Evolutionary conservation across 2,797 vertebrate species (phyloP), one percentile per base, ranked within the genome.

Genomic region (Petrocephalus sullivani): DNA sequence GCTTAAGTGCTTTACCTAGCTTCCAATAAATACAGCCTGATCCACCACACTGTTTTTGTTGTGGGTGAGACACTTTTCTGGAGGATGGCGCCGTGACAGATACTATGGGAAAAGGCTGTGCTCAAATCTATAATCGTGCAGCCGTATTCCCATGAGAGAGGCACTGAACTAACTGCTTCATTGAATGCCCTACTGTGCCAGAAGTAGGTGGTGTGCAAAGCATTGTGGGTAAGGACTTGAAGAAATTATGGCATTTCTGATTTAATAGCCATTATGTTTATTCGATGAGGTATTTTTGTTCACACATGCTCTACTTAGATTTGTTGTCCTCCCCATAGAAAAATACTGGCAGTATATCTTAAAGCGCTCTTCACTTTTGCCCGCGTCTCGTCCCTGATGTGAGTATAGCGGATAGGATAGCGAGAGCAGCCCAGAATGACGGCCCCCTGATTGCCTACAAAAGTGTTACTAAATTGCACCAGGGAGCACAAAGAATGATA

Each of bases 211-310:
- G 12, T 85, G 21, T 84, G 83, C 53, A 56, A 33, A 85, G 82
- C 53, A 28, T 56, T 56, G 7, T 56, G 82, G 53, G 21, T 71
- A 71, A 71, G 21, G 21, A 16, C 12, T 56, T 85, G 12, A 51
- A 28, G 53, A 23, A 33, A 85, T 85, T n/a, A 33, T 85, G 12
- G 82, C 46, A 85, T 85, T 85, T 85, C 9, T 85, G 49, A 83
- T 83, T 83, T n/a, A 51, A n/a, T 51, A 83, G 81, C 51, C 46
- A 12, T 53, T 49, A 49, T 4, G 78, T 83, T 83, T 83, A 53
- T 83, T 53, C 8, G 3, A 53, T 83, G 23, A 64, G 2, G 61
- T 37, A 12, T 71, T 37, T 61, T 61, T 4, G 14, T 14, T 28
- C 64, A 71, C 64, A 37, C 64, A 33, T 33, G 37, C 12, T 6